A percentile compares a stretch with the other conserved stretches of the same genome.
phyloP scores from a whole-genome alignment of 1,140 invertebrate species.

The Drosophila serrata region DNA sequence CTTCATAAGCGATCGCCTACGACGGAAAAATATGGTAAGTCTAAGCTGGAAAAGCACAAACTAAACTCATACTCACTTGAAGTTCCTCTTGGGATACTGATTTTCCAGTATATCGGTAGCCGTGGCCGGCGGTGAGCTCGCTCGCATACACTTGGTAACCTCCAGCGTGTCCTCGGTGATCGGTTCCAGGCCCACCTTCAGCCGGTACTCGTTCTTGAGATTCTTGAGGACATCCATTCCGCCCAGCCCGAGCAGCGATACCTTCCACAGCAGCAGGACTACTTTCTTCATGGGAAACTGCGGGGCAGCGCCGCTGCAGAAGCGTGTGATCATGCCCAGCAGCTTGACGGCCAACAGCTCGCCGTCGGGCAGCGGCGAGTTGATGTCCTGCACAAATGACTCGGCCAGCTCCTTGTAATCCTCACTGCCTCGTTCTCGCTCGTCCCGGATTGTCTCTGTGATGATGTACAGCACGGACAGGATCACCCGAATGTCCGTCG shows the following conservation, averaged over 20 bases:
- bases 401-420: constrained; percentile 91
- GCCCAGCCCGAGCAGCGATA: constrained; percentile 95
- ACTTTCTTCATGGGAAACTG: constrained; percentile 99
- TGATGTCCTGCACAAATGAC: constrained; percentile 93
- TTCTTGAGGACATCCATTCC: constrained; percentile 93
- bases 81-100: constrained; percentile 92
- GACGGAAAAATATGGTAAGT: not conserved
- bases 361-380: constrained; percentile 91
- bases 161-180: constrained; percentile 97
- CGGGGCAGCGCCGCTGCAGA: constrained; percentile 96
- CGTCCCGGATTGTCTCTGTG: constrained; percentile 94
- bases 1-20: constrained; percentile 87
- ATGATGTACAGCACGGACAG: constrained; percentile 97
- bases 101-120: constrained; percentile 96
- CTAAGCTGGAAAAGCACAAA: not conserved
- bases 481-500: constrained; percentile 95
- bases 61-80: constrained; percentile 73
- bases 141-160: constrained; percentile 96
- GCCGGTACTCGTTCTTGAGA: constrained; percentile 91
- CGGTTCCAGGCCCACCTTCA: constrained; percentile 90
- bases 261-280: constrained; percentile 97
- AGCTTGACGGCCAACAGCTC: constrained; percentile 95
- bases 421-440: constrained; percentile 87
- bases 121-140: constrained; percentile 97
- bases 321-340: constrained; percentile 96